Conservation (phyloP, 23 tunicate genomes). For the Styela plicata region DNA sequence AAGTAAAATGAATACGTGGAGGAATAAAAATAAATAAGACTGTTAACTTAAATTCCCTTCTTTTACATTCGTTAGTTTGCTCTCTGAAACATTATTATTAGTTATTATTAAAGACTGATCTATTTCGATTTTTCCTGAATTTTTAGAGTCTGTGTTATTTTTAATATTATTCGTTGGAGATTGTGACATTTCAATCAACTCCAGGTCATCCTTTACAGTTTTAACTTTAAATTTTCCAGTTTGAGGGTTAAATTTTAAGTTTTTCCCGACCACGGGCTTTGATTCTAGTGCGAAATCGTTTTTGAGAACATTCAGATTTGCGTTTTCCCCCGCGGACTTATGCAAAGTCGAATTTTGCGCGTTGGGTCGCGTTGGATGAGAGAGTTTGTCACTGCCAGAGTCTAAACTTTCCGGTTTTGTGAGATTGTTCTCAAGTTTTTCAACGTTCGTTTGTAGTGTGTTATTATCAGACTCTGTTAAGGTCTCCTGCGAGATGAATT, state of each 20-base stretch:
- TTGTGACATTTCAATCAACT: not conserved
- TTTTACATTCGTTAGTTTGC: not conserved
- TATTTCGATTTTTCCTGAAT: not conserved
- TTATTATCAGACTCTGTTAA: not conserved
- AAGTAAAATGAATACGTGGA: too few species aligned
- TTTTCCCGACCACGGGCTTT: slow-evolving; percentile 12
- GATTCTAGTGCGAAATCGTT: not conserved
- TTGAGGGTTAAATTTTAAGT: slow-evolving; percentile 16
- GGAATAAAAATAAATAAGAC: too few species aligned
- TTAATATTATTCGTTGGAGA: not conserved
- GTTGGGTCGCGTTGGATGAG: not conserved
- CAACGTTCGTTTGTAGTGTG: not conserved
- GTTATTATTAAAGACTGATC: not conserved
- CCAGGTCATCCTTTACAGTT: not conserved
- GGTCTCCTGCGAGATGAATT: not conserved
- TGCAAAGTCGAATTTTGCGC: not conserved
- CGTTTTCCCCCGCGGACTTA: not conserved
- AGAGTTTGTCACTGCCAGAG: not conserved
- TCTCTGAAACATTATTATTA: not conserved
- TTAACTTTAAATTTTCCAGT: slow-evolving; percentile 24
- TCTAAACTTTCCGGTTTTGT: not conserved
- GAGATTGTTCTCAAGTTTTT: not conserved
- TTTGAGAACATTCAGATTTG: too few species aligned
- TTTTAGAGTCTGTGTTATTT: not conserved
- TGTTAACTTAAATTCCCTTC: not conserved